Percentiles rank a stretch among this genome's conserved stretches.
Conservation (phyloP, 1,140 invertebrate species). For the Aphelinus certus region DNA sequence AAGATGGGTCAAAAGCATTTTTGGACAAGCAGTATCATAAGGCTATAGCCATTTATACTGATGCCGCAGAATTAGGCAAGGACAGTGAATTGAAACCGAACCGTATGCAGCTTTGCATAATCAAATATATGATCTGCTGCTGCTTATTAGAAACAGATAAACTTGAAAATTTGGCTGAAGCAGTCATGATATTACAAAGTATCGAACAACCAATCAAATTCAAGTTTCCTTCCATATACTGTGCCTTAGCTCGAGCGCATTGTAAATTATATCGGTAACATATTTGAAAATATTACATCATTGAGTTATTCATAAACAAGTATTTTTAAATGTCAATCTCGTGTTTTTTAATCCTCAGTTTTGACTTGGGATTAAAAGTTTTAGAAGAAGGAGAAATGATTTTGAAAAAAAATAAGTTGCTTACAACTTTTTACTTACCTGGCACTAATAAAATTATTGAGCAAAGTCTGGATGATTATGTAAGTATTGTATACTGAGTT, state of each 20-base stretch:
- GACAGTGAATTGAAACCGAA: background rate
- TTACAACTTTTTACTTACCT: slow-evolving; percentile 45
- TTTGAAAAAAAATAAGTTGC: slow-evolving; percentile 32
- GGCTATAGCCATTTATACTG: background rate
- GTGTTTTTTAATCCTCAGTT: slow-evolving; percentile 42
- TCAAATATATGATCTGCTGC: slow-evolving; percentile 47
- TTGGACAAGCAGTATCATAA: slow-evolving; percentile 14
- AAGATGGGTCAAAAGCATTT: slow-evolving; percentile 35
- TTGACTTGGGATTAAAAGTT: slow-evolving; percentile 41
- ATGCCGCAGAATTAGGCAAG: background rate
- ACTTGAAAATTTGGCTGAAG: slow-evolving; percentile 44
- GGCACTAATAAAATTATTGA: slow-evolving; percentile 38
- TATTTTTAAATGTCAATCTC: background rate
- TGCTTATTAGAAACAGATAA: slow-evolving; percentile 37
- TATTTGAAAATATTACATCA: slow-evolving; percentile 12
- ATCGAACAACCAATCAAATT: slow-evolving; percentile 36
- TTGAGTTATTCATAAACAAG: background rate
- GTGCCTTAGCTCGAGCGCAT: slow-evolving; percentile 45
- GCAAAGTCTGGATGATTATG: slow-evolving; percentile 37
- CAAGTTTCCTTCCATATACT: slow-evolving; percentile 46
- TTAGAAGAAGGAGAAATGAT: slow-evolving; percentile 41
- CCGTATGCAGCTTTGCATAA: background rate
- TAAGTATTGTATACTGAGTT: too few species aligned
- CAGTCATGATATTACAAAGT: slow-evolving; percentile 32
- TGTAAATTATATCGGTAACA: slow-evolving; percentile 47